Conservation (phyloP, 2,797 vertebrate genomes). For the Ispidina lecontei region DNA sequence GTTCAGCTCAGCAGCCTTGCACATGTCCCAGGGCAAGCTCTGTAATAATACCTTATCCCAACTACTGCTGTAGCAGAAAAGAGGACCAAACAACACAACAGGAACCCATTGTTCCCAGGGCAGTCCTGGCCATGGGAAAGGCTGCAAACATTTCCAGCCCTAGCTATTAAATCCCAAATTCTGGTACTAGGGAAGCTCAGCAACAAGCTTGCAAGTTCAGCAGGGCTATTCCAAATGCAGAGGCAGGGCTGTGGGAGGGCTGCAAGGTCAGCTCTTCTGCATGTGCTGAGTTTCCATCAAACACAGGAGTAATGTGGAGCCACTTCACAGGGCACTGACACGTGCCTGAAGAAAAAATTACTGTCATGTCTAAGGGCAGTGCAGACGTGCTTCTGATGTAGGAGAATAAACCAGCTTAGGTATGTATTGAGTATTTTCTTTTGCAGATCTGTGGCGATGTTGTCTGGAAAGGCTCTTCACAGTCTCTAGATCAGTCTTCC, state of each 20-base stretch:
- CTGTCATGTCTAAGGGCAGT: background rate
- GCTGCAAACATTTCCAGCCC: background rate
- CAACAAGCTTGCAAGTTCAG: slow-evolving; percentile 3
- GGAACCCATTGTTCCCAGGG: background rate
- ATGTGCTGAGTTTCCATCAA: accelerated
- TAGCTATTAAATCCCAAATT: background rate
- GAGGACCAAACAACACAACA: background rate
- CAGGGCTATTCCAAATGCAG: background rate
- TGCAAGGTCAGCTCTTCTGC: background rate
- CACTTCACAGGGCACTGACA: background rate
- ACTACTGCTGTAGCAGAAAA: background rate
- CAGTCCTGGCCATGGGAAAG: background rate
- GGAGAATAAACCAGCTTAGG: background rate
- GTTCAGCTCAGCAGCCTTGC: background rate
- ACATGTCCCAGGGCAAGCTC: background rate
- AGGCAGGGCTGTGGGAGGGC: background rate
- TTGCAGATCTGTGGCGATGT: background rate
- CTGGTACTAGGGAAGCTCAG: background rate
- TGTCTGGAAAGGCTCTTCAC: background rate
- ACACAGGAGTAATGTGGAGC: background rate
- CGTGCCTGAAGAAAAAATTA: background rate
- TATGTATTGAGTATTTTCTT: background rate
- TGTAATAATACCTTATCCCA: background rate
- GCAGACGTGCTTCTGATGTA: background rate
- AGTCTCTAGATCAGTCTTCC: background rate